These are phyloP conservation scores for Thymelicus sylvestris DNA, from an alignment of 2,888 invertebrate species.

Conservation along the genomic window DNA sequence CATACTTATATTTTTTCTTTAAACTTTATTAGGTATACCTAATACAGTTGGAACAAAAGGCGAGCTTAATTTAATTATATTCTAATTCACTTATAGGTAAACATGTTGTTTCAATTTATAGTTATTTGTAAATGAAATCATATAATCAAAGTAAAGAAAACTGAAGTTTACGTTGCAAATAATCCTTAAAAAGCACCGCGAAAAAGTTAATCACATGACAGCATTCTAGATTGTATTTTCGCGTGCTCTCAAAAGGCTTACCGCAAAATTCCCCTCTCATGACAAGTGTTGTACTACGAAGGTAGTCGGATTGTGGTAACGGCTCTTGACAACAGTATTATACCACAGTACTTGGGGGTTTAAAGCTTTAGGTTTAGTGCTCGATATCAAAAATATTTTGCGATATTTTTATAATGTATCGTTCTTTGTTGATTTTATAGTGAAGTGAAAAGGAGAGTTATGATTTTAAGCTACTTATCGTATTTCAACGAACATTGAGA, in stretches of 20 bases:
- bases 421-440: no score
- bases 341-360: not conserved
- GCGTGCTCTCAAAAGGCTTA: conserved; percentile 7
- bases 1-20: no score
- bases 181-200: not conserved
- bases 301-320: conserved; percentile 4
- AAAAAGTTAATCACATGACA: not conserved
- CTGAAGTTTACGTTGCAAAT: not conserved
- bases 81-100: no score
- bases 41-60: no score
- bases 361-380: not conserved
- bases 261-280: conserved; percentile 5
- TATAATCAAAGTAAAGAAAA: no score
- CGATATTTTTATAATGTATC: not conserved
- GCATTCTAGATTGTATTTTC: conserved; percentile 1
- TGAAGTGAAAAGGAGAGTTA: no score
- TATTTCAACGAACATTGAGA: no score
- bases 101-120: no score
- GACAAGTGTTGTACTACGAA: conserved; percentile 6
- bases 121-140: no score
- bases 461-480: no score
- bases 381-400: not conserved
- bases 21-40: no score
- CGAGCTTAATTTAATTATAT: no score
- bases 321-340: conserved; percentile 8